A percentile compares a stretch with the other conserved stretches of the same genome.
Evolutionary conservation across 2,888 invertebrate genomes (phyloP).

Genomic region (Melinaea menophilus): DNA sequence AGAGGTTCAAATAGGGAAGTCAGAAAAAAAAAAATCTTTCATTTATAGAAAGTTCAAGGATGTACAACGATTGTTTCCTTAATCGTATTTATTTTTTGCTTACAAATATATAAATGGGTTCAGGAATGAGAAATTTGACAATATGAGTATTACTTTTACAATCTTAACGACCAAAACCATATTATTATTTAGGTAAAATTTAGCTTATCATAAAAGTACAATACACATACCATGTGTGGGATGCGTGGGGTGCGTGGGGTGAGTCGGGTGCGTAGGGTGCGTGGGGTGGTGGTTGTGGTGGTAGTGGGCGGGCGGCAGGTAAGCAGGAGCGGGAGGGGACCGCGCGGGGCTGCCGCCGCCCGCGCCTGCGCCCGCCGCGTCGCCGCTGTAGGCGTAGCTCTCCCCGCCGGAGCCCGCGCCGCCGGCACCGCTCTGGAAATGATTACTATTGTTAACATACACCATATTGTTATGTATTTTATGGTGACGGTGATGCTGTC

Average conservation of each 20-base stretch:
- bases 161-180: too few relatives aligned
- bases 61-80: too few relatives aligned
- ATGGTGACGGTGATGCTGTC: too few relatives aligned
- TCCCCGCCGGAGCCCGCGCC: conserved; percentile 64
- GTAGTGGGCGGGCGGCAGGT: conserved; percentile 69
- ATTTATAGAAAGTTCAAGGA: too few relatives aligned
- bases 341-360: conserved; percentile 87
- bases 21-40: too few relatives aligned
- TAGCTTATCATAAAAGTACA: too few relatives aligned
- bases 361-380: conserved; percentile 58
- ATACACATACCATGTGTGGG: conserved; percentile 38
- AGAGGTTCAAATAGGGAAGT: too few relatives aligned
- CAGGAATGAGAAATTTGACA: too few relatives aligned
- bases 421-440: conserved; percentile 39
- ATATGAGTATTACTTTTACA: too few relatives aligned
- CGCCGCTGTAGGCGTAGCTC: conserved; percentile 68
- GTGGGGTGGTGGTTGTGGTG: conserved; percentile 55
- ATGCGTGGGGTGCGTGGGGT: conserved; percentile 50
- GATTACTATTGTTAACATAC: neutral
- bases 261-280: conserved; percentile 55
- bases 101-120: too few relatives aligned
- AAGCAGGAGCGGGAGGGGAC: conserved; percentile 82
- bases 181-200: too few relatives aligned
- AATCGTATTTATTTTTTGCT: too few relatives aligned
- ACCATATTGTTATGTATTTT: neutral